Evolutionary conservation across 2,113 vertebrate species (phyloP).

Genomic region (Ciconia boyciana): DNA sequence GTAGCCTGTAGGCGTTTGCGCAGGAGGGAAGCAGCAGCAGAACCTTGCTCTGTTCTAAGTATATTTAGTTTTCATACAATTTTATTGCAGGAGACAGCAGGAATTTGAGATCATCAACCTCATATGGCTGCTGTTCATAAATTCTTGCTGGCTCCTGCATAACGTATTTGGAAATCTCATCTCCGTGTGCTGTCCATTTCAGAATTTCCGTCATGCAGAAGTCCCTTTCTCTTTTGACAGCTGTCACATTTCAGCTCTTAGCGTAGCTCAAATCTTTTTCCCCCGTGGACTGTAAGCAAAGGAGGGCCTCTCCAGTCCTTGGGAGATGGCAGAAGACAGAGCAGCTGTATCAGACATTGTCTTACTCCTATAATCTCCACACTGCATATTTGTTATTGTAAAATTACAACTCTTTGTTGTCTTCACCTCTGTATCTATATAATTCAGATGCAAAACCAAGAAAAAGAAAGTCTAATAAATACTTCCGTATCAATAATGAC

Average conservation of each 20-base stretch:
- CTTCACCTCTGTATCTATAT: not conserved
- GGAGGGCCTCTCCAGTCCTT: not conserved
- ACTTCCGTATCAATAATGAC: not conserved
- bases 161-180: slow-evolving; percentile 45
- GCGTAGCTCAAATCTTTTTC: not conserved
- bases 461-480: not conserved
- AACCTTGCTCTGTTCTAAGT: slow-evolving; percentile 64
- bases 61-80: slow-evolving; percentile 61
- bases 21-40: slow-evolving; percentile 70
- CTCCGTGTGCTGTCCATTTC: not conserved
- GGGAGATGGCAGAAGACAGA: not conserved
- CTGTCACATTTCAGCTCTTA: not conserved
- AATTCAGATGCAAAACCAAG: not conserved
- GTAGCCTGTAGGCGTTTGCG: slow-evolving; percentile 69
- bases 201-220: not conserved
- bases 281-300: not conserved
- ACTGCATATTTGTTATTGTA: fast-evolving
- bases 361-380: not conserved
- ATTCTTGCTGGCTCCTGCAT: not conserved
- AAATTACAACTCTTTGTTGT: not conserved
- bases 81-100: slow-evolving; percentile 56
- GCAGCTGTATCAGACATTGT: fast-evolving
- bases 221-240: not conserved
- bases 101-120: slow-evolving; percentile 55
- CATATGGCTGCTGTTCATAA: slow-evolving; percentile 55